phyloP scores from a whole-genome alignment of 2,113 vertebrate genomes.

The Chionomys nivalis region DNA sequence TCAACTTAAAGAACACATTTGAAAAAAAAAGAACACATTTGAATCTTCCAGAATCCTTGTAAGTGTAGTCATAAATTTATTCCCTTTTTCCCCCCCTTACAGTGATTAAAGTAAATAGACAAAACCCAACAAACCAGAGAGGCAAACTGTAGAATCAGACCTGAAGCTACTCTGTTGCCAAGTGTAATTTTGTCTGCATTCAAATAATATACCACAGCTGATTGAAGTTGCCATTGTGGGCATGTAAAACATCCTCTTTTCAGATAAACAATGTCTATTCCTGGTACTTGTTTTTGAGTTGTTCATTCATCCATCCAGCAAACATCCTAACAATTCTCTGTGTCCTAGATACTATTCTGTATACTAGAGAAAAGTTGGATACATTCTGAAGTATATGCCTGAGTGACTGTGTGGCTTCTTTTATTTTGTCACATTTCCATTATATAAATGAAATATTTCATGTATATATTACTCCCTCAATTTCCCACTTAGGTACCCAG shows the following conservation, averaged over 20 bases:
- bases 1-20: slow-evolving; percentile 11
- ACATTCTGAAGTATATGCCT: neutral
- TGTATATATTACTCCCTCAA: neutral
- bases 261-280: neutral
- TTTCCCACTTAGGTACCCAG: neutral
- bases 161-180: neutral
- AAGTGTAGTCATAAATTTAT: neutral
- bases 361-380: neutral
- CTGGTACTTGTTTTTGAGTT: neutral
- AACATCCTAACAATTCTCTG: neutral
- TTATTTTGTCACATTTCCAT: neutral
- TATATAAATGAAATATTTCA: neutral
- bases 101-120: slow-evolving; percentile 6
- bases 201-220: neutral
- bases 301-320: neutral
- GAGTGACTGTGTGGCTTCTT: neutral
- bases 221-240: neutral
- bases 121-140: neutral
- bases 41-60: neutral
- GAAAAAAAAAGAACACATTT: slow-evolving; percentile 2
- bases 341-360: neutral
- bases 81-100: neutral
- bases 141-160: neutral
- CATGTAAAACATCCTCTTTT: neutral
- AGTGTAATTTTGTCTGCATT: neutral